Base-by-base conservation (phyloP, 2,888 invertebrate species). In the Metellina segmentata region DNA sequence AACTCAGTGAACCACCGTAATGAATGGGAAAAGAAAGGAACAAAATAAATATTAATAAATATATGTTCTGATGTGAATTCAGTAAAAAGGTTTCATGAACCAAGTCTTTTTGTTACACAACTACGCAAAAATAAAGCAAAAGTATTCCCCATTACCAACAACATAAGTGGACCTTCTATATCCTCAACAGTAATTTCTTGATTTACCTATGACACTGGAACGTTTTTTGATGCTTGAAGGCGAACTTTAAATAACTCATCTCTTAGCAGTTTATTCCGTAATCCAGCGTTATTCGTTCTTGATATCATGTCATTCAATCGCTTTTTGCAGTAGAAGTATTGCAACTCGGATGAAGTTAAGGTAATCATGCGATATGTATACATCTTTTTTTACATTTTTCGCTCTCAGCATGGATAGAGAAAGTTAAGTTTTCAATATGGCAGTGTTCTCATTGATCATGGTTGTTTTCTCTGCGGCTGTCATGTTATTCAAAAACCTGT, bases 281-380 rank as follows among this genome's bases (percentile, higher is more conserved):
- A 61, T 6, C 61, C 61, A 6, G 61, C 61, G 11, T 16, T 16
- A 6, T 19, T 72, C 6, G 9, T 53, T 53, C 53, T 53, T 7
- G n/a, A 6, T n/a, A 79, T 61, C 4, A 8, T 79, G 7, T 8
- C 13, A 53, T 79, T 20, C 7, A 79, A 7, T 51, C 20, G n/a
- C 9, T 53, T 20, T 53, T 79, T 79, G 13, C 79, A 79, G 61
- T 61, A 79, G n/a, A 79, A 79, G 1, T 53, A 79, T 79, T 16
- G 53, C 79, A 7, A 19, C 19, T 19, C 6, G 19, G 9, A 79
- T n/a, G n/a, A 49, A 48, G n/a, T 8, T 49, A 6, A n/a, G 16
- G n/a, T 48, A 48, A 49, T 77, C 77, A 13, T 77, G 6, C 6
- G 77, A 51, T 16, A 77, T 49, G 49, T 77, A 77, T 77, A 49